Conservation (phyloP, 2,113 vertebrate species). For the Lophura nycthemera region DNA sequence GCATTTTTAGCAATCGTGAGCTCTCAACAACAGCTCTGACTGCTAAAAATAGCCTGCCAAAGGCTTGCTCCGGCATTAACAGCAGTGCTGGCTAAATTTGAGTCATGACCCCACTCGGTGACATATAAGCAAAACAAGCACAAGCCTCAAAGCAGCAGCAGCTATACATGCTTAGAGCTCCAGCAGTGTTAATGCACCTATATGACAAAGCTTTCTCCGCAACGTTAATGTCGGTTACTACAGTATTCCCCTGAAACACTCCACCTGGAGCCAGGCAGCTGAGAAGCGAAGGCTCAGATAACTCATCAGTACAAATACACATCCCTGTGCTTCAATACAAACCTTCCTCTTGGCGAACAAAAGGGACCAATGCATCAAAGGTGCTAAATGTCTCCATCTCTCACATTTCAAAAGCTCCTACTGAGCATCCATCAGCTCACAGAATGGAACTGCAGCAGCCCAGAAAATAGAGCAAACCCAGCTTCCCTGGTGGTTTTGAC, state of each 20-base stretch:
- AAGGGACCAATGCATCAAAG: not conserved
- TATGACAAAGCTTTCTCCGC: not conserved
- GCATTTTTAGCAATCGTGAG: slow-evolving; percentile 29
- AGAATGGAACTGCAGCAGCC: not conserved
- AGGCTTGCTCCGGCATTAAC: slow-evolving; percentile 37
- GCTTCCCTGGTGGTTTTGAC: not conserved
- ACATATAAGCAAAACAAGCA: slow-evolving; percentile 43
- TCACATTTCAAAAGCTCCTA: not conserved
- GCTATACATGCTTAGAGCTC: not conserved
- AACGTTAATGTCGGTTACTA: not conserved
- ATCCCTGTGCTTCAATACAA: not conserved
- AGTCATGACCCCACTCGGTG: slow-evolving; percentile 56
- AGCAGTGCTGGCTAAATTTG: slow-evolving; percentile 32
- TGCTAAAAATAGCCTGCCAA: slow-evolving; percentile 59
- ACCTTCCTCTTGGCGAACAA: not conserved
- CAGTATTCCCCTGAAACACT: not conserved
- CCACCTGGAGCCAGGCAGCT: not conserved
- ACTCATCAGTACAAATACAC: not conserved
- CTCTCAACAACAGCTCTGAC: slow-evolving; percentile 38
- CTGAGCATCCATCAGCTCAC: not conserved
- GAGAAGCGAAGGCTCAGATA: not conserved
- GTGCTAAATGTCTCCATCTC: not conserved
- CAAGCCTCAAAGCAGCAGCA: slow-evolving; percentile 14
- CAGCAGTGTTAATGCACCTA: not conserved
- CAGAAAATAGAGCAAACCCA: not conserved